Percentiles rank a stretch among this genome's conserved stretches.
Evolutionary conservation across 1,140 invertebrate species (phyloP).

Genomic region (Acromyrmex heyeri): DNA sequence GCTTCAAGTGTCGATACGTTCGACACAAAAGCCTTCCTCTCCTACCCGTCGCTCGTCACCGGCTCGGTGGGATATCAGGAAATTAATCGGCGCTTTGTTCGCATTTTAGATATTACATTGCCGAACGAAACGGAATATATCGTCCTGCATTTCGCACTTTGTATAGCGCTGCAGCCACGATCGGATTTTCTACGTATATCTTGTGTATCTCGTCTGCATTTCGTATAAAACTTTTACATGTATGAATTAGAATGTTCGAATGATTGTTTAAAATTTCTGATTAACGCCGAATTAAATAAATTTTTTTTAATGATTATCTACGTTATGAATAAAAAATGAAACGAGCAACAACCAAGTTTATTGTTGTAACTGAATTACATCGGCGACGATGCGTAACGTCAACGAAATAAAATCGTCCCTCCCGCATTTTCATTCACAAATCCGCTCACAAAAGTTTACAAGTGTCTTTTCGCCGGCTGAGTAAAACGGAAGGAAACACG

Average conservation of each 20-base stretch:
- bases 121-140: not conserved
- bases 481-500: constrained; percentile 14
- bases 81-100: constrained; percentile 59
- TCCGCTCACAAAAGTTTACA: constrained; percentile 9
- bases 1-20: constrained; percentile 66
- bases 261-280: not conserved
- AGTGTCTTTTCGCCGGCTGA: constrained; percentile 5
- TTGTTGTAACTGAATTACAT: not conserved
- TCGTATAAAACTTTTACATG: not conserved
- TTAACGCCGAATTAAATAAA: not conserved
- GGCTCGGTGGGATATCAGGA: constrained; percentile 33
- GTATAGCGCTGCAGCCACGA: not conserved
- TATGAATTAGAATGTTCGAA: not conserved
- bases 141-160: not conserved
- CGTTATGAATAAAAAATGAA: not conserved
- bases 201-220: not conserved
- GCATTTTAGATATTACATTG: constrained; percentile 49
- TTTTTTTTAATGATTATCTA: not conserved
- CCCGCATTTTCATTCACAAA: not conserved
- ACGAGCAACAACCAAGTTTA: not conserved
- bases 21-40: constrained; percentile 52
- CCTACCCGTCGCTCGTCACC: not conserved
- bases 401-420: not conserved
- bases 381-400: not conserved
- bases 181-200: not conserved